phyloP scores from a whole-genome alignment of 2,113 vertebrate species.

The Engystomops pustulosus region DNA sequence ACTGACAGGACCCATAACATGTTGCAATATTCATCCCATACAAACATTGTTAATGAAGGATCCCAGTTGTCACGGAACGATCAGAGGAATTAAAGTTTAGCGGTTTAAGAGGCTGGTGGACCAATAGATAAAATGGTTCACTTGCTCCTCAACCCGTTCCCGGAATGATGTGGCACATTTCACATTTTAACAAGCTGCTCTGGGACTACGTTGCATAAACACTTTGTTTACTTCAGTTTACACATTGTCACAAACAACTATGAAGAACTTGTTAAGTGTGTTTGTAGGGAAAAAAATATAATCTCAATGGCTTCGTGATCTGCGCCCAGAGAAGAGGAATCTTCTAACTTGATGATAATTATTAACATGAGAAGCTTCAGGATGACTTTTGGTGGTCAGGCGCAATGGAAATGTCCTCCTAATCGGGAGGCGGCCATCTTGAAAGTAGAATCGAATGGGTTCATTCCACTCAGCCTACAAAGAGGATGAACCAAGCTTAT shows the following conservation, averaged over 20 bases:
- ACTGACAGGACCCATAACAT: constrained; percentile 47
- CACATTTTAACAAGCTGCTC: constrained; percentile 70
- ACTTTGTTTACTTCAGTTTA: constrained; percentile 69
- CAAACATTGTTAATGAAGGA: constrained; percentile 52
- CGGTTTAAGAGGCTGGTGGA: constrained; percentile 67
- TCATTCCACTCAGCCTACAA: no score
- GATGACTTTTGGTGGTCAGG: neutral
- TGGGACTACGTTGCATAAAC: constrained; percentile 67
- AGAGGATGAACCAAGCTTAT: no score
- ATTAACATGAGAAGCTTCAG: neutral
- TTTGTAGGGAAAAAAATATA: neutral
- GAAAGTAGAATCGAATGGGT: neutral
- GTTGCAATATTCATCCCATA: constrained; percentile 35
- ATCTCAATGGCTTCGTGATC: neutral
- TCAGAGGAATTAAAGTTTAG: constrained; percentile 49
- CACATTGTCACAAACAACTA: constrained; percentile 66
- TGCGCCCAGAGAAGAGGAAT: neutral
- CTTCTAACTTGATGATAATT: neutral
- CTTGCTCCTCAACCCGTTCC: constrained; percentile 69
- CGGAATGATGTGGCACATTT: constrained; percentile 69
- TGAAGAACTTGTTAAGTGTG: constrained; percentile 54
- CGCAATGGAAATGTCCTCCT: neutral
- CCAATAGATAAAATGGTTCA: constrained; percentile 68
- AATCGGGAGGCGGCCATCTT: no score
- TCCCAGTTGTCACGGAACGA: constrained; percentile 31